These are phyloP conservation scores for Philaenus spumarius DNA, from an alignment of 1,140 invertebrate species.

Conservation along the genomic window DNA sequence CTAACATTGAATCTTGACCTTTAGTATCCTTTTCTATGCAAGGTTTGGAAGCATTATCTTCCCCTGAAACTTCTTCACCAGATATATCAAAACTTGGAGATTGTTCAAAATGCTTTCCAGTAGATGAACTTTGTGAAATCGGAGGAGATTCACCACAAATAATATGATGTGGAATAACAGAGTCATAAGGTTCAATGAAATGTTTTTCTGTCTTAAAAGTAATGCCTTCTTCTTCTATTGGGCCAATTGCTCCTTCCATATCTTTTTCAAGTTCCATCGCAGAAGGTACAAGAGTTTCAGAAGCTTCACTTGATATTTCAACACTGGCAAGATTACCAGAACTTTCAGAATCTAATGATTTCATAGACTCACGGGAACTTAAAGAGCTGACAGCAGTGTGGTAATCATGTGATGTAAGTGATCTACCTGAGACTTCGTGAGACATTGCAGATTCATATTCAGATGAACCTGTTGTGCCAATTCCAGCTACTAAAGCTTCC, in stretches of 20 bases:
- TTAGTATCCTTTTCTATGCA: conserved; percentile 4
- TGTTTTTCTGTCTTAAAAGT: conserved; percentile 17
- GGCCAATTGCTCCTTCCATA: conserved; percentile 31
- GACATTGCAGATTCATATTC: conserved; percentile 86
- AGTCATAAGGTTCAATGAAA: conserved; percentile 48
- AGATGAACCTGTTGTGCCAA: conserved; percentile 51
- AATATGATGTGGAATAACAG: conserved; percentile 40
- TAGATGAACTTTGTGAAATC: conserved; percentile 19
- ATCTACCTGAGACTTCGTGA: conserved; percentile 62
- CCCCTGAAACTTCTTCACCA: conserved; percentile 28
- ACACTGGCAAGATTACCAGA: conserved; percentile 81
- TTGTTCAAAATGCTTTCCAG: conserved; percentile 15
- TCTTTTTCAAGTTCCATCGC: conserved; percentile 45
- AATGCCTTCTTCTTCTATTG: conserved; percentile 28
- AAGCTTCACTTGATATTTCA: conserved; percentile 77
- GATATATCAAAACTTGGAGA: conserved; percentile 27
- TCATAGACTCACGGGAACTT: conserved; percentile 82
- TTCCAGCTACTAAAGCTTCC: conserved; percentile 58
- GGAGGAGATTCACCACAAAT: conserved; percentile 35
- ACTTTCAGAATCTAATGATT: conserved; percentile 79
- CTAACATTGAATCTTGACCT: conserved; percentile 13
- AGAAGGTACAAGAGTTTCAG: conserved; percentile 82
- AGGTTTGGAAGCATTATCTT: conserved; percentile 16
- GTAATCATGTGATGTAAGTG: conserved; percentile 71
- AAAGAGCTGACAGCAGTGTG: conserved; percentile 74